Conservation (phyloP, 37 sponge, comb jelly and placozoan species). For the Beroe ovata region DNA sequence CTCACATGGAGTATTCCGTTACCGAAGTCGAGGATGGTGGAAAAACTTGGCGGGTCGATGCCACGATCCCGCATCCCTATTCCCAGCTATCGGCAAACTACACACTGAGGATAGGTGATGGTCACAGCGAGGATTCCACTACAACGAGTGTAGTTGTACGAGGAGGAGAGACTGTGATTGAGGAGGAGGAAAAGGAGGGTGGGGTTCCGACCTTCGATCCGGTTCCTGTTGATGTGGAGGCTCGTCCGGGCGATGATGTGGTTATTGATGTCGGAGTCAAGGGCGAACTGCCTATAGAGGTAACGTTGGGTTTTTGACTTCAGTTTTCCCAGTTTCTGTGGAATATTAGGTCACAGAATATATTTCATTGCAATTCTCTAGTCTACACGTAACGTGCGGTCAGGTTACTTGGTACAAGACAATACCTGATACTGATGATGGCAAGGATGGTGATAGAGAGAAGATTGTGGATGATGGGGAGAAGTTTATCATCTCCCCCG, state of each 20-base stretch:
- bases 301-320: no score
- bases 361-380: no score
- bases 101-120: neutral
- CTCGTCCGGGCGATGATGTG: neutral
- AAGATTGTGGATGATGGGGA: neutral
- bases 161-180: neutral
- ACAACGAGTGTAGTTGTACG: neutral
- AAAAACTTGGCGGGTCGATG: neutral
- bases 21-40: neutral
- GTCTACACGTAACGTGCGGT: no score
- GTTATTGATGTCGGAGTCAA: neutral
- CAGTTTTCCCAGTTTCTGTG: no score
- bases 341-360: no score
- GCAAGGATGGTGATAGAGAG: no score
- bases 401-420: no score
- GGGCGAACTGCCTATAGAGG: no score
- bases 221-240: neutral
- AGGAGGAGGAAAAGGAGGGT: neutral
- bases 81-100: neutral
- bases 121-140: neutral
- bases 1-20: neutral
- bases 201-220: slow-evolving; percentile 49
- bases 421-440: no score
- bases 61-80: neutral
- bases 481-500: neutral